phyloP scores from a whole-genome alignment of 2,888 invertebrate species.

The Sicus ferrugineus region DNA sequence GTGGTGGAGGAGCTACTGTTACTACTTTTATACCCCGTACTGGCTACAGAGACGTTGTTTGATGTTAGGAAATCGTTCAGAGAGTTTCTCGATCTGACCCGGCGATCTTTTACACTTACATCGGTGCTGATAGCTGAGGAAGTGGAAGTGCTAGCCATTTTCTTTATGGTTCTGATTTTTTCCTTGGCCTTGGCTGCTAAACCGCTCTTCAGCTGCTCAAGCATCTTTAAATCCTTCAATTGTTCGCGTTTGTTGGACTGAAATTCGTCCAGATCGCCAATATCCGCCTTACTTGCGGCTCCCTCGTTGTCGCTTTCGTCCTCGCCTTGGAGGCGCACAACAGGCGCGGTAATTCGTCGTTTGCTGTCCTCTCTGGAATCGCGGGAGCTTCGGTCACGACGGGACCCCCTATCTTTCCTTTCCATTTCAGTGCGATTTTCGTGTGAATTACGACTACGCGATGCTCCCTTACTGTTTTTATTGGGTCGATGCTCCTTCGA shows the following conservation, averaged over 20 bases:
- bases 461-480: slow-evolving; percentile 3
- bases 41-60: slow-evolving; percentile 55
- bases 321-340: slow-evolving; percentile 70
- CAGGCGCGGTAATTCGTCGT: slow-evolving; percentile 56
- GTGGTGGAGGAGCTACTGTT: slow-evolving; percentile 34
- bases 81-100: slow-evolving; percentile 50
- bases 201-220: slow-evolving; percentile 73
- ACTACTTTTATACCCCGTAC: slow-evolving; percentile 19
- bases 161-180: slow-evolving; percentile 67
- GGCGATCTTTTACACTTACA: slow-evolving; percentile 49
- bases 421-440: slow-evolving; percentile 40
- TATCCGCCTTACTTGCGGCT: slow-evolving; percentile 60
- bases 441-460: not conserved
- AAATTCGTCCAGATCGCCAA: slow-evolving; percentile 53
- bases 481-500: slow-evolving; percentile 16
- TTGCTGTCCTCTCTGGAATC: slow-evolving; percentile 28
- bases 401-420: slow-evolving; percentile 25
- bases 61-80: slow-evolving; percentile 64
- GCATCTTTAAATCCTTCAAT: slow-evolving; percentile 73
- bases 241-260: slow-evolving; percentile 70
- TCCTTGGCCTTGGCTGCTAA: slow-evolving; percentile 78
- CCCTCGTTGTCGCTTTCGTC: slow-evolving; percentile 69
- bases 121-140: slow-evolving; percentile 42
- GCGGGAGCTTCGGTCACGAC: slow-evolving; percentile 34
- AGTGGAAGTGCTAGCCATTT: slow-evolving; percentile 55